Conservation (phyloP, 2,113 vertebrate genomes). For the Dascyllus trimaculatus region DNA sequence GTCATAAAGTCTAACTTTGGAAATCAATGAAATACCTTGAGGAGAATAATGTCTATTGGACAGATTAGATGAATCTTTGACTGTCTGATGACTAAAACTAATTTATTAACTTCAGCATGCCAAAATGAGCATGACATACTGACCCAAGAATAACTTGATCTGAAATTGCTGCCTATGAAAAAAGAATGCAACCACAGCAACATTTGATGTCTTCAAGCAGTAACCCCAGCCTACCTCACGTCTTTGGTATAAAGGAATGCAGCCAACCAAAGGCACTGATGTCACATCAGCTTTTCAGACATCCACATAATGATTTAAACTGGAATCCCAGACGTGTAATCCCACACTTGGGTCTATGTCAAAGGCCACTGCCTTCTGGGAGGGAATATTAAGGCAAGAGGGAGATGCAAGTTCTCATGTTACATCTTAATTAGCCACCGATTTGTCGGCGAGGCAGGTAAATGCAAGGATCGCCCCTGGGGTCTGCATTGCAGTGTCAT, state of each 20-base stretch:
- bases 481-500: constrained; percentile 38
- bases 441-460: constrained; percentile 61
- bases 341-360: constrained; percentile 10
- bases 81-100: too few relatives aligned
- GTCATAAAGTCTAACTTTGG: too few relatives aligned
- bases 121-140: too few relatives aligned
- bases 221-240: neutral
- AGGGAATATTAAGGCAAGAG: constrained; percentile 10
- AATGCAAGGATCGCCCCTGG: constrained; percentile 23
- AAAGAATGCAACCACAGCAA: neutral
- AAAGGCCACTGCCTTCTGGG: constrained; percentile 26
- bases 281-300: constrained; percentile 10
- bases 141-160: too few relatives aligned
- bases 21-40: too few relatives aligned
- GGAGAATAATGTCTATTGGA: too few relatives aligned
- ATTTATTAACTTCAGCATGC: too few relatives aligned
- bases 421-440: constrained; percentile 57
- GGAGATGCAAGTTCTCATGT: constrained; percentile 27
- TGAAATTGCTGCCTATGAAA: neutral
- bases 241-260: constrained; percentile 2
- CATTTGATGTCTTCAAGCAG: neutral
- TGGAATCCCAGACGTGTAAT: constrained; percentile 18
- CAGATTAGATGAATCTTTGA: too few relatives aligned
- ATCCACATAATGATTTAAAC: constrained; percentile 17
- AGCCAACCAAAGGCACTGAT: neutral